Conservation (phyloP, 2,888 invertebrate species). For the Philaethria dido region DNA sequence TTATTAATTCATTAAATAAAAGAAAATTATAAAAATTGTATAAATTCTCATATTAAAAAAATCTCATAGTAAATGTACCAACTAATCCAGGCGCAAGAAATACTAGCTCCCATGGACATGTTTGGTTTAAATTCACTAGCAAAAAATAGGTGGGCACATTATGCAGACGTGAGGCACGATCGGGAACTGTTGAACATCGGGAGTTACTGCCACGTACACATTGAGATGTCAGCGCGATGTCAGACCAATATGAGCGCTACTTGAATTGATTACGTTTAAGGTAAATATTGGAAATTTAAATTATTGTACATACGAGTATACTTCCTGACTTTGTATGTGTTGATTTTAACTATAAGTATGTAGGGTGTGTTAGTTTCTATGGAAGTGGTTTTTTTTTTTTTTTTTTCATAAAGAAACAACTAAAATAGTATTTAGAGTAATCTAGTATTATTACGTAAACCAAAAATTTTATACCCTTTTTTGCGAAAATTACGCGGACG, state of each 20-base stretch:
- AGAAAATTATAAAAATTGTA: too few relatives aligned
- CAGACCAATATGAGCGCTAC: conserved; percentile 32
- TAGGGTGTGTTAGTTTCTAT: too few relatives aligned
- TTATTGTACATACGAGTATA: too few relatives aligned
- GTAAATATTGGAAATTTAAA: neutral
- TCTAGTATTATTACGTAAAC: too few relatives aligned
- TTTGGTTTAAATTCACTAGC: conserved; percentile 77
- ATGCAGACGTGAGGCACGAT: conserved; percentile 82
- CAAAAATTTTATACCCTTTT: too few relatives aligned
- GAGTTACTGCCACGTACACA: conserved; percentile 40
- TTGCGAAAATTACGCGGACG: too few relatives aligned
- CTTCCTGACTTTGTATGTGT: too few relatives aligned
- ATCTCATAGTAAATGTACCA: neutral
- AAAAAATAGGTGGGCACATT: conserved; percentile 78
- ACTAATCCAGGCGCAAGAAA: conserved; percentile 58
- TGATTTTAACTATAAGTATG: too few relatives aligned
- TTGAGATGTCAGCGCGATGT: conserved; percentile 45
- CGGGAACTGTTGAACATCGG: conserved; percentile 47
- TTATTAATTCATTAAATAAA: too few relatives aligned
- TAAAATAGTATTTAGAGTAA: too few relatives aligned
- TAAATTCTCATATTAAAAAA: neutral
- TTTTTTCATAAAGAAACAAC: too few relatives aligned
- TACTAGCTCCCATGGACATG: conserved; percentile 72
- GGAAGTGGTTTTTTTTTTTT: too few relatives aligned
- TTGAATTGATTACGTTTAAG: conserved; percentile 18